phyloP scores from a whole-genome alignment of 1,140 invertebrate genomes.

The Hypothenemus hampei region DNA sequence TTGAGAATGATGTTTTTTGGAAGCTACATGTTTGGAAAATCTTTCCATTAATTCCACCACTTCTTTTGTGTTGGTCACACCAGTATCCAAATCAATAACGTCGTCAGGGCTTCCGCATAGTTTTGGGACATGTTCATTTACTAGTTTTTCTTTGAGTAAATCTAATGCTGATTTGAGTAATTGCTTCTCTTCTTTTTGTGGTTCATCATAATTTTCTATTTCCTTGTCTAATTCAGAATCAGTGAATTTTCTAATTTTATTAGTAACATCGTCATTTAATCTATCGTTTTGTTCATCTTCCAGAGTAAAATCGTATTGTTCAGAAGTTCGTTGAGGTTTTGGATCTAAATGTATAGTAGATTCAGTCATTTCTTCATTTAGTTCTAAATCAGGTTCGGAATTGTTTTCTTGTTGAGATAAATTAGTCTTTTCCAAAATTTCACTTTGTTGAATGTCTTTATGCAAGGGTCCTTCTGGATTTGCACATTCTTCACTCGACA shows the following conservation, averaged over 20 bases:
- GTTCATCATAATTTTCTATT: conserved; percentile 25
- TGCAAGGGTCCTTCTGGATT: background rate
- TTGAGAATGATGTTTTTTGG: conserved; percentile 47
- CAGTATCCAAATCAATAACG: conserved; percentile 55
- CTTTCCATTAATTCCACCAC: conserved; percentile 56
- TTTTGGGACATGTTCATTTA: conserved; percentile 48
- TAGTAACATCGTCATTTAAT: background rate
- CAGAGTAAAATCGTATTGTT: conserved; percentile 32
- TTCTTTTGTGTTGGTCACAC: conserved; percentile 47
- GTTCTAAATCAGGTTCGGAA: no score
- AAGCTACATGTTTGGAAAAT: conserved; percentile 55
- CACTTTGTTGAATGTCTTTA: no score
- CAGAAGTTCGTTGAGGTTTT: background rate
- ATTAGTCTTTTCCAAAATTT: no score
- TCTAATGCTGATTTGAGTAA: conserved; percentile 29
- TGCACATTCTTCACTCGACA: no score
- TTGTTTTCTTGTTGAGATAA: background rate
- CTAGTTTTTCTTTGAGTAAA: conserved; percentile 33
- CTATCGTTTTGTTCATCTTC: conserved; percentile 24
- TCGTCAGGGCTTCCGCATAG: conserved; percentile 54
- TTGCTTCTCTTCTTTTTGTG: background rate
- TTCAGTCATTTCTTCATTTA: background rate
- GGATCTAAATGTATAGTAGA: background rate
- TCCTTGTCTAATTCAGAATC: conserved; percentile 23
- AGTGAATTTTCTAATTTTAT: conserved; percentile 8